phyloP scores from a whole-genome alignment of 2,113 vertebrate species.

The Hiodon tergisus region DNA sequence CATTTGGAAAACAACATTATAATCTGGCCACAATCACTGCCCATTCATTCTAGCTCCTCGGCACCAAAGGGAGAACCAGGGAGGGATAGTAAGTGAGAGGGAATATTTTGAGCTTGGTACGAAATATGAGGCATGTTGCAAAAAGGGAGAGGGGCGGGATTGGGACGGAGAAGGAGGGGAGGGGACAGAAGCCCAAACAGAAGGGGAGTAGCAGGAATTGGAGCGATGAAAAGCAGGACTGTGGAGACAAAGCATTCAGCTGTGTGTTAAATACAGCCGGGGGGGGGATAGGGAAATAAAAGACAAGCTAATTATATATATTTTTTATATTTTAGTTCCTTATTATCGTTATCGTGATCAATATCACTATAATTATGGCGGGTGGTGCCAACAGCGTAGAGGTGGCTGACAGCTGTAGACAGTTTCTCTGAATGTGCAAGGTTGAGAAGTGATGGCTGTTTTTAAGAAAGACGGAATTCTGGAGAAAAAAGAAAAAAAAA shows the following conservation, averaged over 20 bases:
- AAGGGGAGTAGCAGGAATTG: neutral
- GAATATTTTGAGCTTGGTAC: too few relatives aligned
- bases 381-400: slow-evolving; percentile 52
- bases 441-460: too few relatives aligned
- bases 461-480: too few relatives aligned
- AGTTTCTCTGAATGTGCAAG: neutral
- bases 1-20: slow-evolving; percentile 27
- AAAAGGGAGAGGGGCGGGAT: slow-evolving; percentile 18
- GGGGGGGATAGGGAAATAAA: neutral
- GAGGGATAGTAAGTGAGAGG: too few relatives aligned
- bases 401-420: slow-evolving; percentile 28
- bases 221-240: too few relatives aligned
- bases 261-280: neutral
- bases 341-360: slow-evolving; percentile 70
- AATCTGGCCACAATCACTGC: slow-evolving; percentile 8
- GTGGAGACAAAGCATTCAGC: neutral
- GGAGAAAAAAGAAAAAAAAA: too few relatives aligned
- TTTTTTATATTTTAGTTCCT: slow-evolving; percentile 70
- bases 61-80: neutral
- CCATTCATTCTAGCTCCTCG: slow-evolving; percentile 23
- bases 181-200: neutral
- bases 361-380: slow-evolving; percentile 62
- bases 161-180: slow-evolving; percentile 4
- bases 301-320: slow-evolving; percentile 72
- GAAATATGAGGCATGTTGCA: neutral